Evolutionary conservation across 37 sponge, comb jelly and placozoan genomes (phyloP), one percentile per base, ranked within the genome.

Genomic region (Sycon ciliatum): DNA sequence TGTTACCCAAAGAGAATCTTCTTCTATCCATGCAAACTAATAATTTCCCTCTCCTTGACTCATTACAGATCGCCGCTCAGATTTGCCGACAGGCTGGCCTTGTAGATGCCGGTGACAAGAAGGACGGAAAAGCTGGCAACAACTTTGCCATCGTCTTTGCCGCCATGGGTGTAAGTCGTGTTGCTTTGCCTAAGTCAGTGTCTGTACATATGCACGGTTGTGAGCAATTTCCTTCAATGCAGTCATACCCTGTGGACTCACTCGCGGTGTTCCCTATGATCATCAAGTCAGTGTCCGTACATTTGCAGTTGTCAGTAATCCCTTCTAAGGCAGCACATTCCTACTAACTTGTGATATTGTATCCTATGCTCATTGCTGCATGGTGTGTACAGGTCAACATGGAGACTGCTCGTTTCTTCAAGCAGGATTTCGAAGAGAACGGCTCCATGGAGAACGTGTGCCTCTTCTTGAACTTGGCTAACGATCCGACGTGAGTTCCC

Each of bases 41-140:
- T n/a, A n/a, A n/a, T n/a, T n/a, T n/a, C n/a, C n/a, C n/a, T n/a
- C n/a, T n/a, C n/a, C n/a, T n/a, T n/a, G n/a, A n/a, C n/a, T n/a
- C n/a, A n/a, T n/a, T n/a, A n/a, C n/a, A n/a, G 91, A 97, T 97
- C 77, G 99, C 99, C n/a, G 99, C 99, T 58, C 92, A 91, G 81
- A 91, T 97, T 36, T 97, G 99, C 78, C 76, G 99, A 4, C 99
- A 97, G 62, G 99, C 84, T 57, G 99, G 99, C 65, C 72, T 97
- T 63, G 99, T 97, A 68, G 82, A 81, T 0, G 88, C 92, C 6
- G 6, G 84, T 30, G 99, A 97, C 49, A 86, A 84, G 65, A 93
- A 97, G 69, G 85, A 86, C 67, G n/a, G n/a, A n/a, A n/a, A n/a
- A n/a, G n/a, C n/a, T n/a, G n/a, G n/a, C n/a, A 89, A 88, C 79